Evolutionary conservation across 2,113 vertebrate genomes (phyloP).

Genomic region (Nasalis larvatus): DNA sequence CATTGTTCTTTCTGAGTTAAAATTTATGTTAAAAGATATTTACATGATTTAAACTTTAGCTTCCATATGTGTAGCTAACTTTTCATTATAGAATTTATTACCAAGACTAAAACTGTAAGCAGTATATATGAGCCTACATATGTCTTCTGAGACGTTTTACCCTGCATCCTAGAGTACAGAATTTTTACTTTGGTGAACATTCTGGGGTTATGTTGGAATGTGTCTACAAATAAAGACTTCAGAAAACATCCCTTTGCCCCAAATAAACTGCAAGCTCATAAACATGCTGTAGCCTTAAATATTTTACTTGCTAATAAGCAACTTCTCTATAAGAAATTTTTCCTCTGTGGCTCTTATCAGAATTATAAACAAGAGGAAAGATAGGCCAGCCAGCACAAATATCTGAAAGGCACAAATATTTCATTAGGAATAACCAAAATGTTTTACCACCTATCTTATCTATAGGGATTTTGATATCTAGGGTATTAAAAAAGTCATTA

Average conservation of each 20-base stretch:
- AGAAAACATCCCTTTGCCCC: background rate
- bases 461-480: background rate
- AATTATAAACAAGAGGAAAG: slow-evolving; percentile 10
- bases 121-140: background rate
- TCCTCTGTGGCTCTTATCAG: background rate
- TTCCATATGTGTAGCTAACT: background rate
- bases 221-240: background rate
- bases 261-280: slow-evolving; percentile 38
- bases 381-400: slow-evolving; percentile 26
- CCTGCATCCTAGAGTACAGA: background rate
- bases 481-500: background rate
- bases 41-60: background rate
- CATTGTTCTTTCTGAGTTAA: background rate
- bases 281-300: slow-evolving; percentile 45
- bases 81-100: background rate
- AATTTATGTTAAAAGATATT: slow-evolving; percentile 8
- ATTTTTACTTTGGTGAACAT: slow-evolving; percentile 36
- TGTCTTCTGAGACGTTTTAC: background rate
- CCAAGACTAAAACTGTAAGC: background rate
- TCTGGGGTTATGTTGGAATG: slow-evolving; percentile 23
- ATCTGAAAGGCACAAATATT: background rate
- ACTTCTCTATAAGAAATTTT: background rate
- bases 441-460: background rate
- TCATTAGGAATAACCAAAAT: slow-evolving; percentile 1
- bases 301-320: slow-evolving; percentile 49